Percentiles rank a stretch among this genome's conserved stretches.
Conservation (phyloP, 2,797 vertebrate species). For the Acropternis orthonyx region DNA sequence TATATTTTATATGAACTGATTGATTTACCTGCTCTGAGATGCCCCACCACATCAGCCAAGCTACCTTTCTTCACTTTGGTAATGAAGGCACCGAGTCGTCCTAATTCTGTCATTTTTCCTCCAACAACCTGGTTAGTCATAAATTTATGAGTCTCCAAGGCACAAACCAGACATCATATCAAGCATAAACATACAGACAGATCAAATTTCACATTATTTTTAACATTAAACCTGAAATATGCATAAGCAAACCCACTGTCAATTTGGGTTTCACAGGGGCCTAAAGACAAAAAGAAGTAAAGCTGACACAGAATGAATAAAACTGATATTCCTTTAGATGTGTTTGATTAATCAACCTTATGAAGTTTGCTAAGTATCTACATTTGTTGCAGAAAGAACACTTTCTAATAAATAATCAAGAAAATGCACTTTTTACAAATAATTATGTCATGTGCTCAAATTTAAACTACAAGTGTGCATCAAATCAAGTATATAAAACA, state of each 20-base stretch:
- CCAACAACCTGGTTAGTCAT: slow-evolving; percentile 88
- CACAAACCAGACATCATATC: not conserved
- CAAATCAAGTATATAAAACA: not conserved
- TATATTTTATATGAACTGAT: not conserved
- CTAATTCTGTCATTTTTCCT: slow-evolving; percentile 96
- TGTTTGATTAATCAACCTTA: not conserved
- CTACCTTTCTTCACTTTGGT: slow-evolving; percentile 99
- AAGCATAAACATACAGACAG: not conserved
- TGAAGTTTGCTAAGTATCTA: not conserved
- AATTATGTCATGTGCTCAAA: not conserved
- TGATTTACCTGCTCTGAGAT: slow-evolving; percentile 91
- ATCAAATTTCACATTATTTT: not conserved
- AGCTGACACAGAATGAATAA: not conserved
- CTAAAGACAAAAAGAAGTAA: not conserved
- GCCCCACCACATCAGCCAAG: slow-evolving; percentile 95
- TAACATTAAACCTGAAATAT: not conserved
- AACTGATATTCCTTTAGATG: not conserved
- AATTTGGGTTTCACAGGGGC: not conserved
- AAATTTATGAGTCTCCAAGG: slow-evolving; percentile 45
- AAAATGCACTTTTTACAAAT: not conserved
- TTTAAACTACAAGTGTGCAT: not conserved
- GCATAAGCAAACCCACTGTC: not conserved
- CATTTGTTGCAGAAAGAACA: not conserved
- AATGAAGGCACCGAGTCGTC: slow-evolving; percentile 97
- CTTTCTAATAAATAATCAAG: not conserved